A percentile compares a stretch with the other conserved stretches of the same genome.
Conservation (phyloP, 2,888 invertebrate genomes). For the Ophioninae sp. region DNA sequence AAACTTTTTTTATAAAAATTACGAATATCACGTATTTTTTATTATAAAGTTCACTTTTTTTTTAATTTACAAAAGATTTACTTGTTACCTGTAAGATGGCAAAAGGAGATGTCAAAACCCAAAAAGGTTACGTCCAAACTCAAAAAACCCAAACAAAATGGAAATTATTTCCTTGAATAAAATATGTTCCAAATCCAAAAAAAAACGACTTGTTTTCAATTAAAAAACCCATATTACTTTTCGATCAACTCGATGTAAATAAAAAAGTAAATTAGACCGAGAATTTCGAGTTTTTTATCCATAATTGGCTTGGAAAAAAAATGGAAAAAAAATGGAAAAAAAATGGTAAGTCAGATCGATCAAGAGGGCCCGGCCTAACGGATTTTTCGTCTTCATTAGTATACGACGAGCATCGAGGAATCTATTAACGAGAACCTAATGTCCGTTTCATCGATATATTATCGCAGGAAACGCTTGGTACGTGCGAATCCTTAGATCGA, state of each 20-base stretch:
- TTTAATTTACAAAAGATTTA: no score
- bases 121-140: no score
- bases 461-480: conserved; percentile 60
- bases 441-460: conserved; percentile 57
- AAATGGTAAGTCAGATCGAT: conserved; percentile 4
- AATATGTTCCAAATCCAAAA: no score
- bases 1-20: neutral
- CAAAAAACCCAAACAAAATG: no score
- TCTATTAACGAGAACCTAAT: conserved; percentile 58
- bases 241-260: no score
- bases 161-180: no score
- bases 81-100: no score
- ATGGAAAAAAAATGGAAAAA: conserved; percentile 2
- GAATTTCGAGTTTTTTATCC: neutral
- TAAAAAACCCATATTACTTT: no score
- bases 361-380: conserved; percentile 41
- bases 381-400: conserved; percentile 51
- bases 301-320: neutral
- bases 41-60: no score
- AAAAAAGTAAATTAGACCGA: neutral
- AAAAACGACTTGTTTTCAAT: no score
- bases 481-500: conserved; percentile 56
- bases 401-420: conserved; percentile 52
- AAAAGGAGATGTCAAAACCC: no score
- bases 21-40: neutral